These are phyloP conservation scores for Hycleus cichorii DNA, from an alignment of 1,140 invertebrate genomes.

Conservation along the genomic window DNA sequence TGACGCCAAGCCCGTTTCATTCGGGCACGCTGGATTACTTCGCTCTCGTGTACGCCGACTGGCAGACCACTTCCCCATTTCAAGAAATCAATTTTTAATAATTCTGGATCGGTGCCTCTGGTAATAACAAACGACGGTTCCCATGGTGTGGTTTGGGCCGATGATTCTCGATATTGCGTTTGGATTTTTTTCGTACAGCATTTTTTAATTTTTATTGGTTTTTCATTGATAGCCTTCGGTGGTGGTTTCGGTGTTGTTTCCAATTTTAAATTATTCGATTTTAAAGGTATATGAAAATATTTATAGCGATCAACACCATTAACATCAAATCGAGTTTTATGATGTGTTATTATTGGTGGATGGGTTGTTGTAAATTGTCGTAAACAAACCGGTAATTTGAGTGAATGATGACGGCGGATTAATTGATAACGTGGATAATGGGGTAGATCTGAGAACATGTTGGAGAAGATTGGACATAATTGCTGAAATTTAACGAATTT, in stretches of 20 bases:
- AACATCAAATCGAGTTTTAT: slow-evolving; percentile 5
- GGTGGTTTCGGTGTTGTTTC: neutral
- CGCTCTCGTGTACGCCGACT: slow-evolving; percentile 54
- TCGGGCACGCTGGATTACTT: slow-evolving; percentile 54
- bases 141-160: slow-evolving; percentile 71
- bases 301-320: slow-evolving; percentile 23
- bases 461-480: slow-evolving; percentile 47
- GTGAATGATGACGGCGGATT: slow-evolving; percentile 17
- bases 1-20: slow-evolving; percentile 52
- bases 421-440: slow-evolving; percentile 32
- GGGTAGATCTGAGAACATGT: slow-evolving; percentile 49
- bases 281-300: slow-evolving; percentile 18
- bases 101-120: slow-evolving; percentile 47
- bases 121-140: slow-evolving; percentile 52
- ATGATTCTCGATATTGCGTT: slow-evolving; percentile 67
- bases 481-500: slow-evolving; percentile 36
- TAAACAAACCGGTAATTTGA: slow-evolving; percentile 16
- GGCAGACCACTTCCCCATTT: slow-evolving; percentile 56
- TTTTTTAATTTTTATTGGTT: slow-evolving; percentile 1
- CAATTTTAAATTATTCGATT: neutral
- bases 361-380: slow-evolving; percentile 4
- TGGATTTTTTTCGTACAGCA: slow-evolving; percentile 34
- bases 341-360: neutral
- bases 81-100: slow-evolving; percentile 54
- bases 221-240: neutral